These are phyloP conservation scores for Ommatoiulus sabulosus DNA, from an alignment of 2,888 invertebrate species.

Conservation along the genomic window DNA sequence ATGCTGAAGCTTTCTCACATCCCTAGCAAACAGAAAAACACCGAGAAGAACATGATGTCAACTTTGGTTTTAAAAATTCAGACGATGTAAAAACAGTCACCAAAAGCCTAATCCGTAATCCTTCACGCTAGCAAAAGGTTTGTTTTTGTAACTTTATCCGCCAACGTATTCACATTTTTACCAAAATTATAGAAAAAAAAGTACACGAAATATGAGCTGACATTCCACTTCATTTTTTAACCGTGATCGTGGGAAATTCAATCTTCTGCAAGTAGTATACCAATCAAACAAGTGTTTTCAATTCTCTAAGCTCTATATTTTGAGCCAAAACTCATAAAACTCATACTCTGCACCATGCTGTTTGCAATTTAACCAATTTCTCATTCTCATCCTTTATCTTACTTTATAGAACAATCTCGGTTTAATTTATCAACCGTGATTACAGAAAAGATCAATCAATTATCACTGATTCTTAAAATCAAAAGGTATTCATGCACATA, in stretches of 20 bases:
- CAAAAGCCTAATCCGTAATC: background rate
- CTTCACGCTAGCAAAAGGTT: conserved; percentile 1
- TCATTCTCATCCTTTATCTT: too few species aligned
- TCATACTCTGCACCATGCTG: too few species aligned
- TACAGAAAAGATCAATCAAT: too few species aligned
- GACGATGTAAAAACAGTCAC: conserved; percentile 25
- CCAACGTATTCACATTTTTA: conserved; percentile 11
- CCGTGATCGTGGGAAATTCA: conserved; percentile 20
- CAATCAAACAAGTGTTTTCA: conserved; percentile 24
- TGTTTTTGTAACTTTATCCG: conserved; percentile 15
- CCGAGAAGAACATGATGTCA: conserved; percentile 7
- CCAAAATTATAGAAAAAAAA: background rate
- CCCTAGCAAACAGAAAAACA: conserved; percentile 17
- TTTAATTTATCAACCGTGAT: too few species aligned
- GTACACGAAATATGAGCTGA: background rate
- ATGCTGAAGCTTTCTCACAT: background rate
- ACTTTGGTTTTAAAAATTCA: conserved; percentile 18
- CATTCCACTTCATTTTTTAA: conserved; percentile 12
- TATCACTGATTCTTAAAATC: too few species aligned
- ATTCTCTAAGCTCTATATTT: background rate
- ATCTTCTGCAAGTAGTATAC: conserved; percentile 34
- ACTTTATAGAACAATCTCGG: too few species aligned
- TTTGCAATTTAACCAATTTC: too few species aligned
- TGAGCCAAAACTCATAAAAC: too few species aligned
- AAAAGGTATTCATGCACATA: too few species aligned